Percentiles rank a stretch among this genome's conserved stretches.
phyloP scores from a whole-genome alignment of 2,888 invertebrate species.

The Phengaris arion region DNA sequence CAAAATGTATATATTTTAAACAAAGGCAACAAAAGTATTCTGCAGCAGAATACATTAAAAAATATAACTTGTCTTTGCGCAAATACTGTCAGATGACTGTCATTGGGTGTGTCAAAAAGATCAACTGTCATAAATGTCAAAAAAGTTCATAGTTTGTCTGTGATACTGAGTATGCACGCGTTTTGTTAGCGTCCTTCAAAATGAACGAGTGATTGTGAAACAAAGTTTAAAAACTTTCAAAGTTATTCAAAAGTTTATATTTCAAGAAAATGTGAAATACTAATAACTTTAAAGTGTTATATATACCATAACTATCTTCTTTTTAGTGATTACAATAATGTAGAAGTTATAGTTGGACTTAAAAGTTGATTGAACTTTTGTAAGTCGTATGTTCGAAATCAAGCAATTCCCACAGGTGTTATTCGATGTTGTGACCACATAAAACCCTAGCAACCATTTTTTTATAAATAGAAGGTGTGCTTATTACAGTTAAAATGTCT shows the following conservation, averaged over 20 bases:
- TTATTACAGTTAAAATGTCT: conserved; percentile 23
- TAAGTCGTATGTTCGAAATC: conserved; percentile 52
- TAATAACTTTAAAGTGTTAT: not conserved
- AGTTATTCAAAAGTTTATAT: conserved; percentile 50
- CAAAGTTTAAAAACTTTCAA: conserved; percentile 63
- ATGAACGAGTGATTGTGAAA: conserved; percentile 54
- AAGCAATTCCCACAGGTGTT: conserved; percentile 70
- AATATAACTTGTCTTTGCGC: not conserved
- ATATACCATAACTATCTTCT: not conserved
- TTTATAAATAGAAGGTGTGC: conserved; percentile 43
- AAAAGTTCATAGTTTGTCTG: conserved; percentile 34
- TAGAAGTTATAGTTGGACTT: conserved; percentile 42
- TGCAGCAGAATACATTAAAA: not conserved
- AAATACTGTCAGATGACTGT: not conserved
- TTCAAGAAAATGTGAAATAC: conserved; percentile 23
- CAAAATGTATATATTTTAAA: too few species aligned
- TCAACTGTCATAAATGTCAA: conserved; percentile 16
- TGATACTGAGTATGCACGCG: conserved; percentile 42
- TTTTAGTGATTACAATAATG: conserved; percentile 15
- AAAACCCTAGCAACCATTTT: conserved; percentile 69
- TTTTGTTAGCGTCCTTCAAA: conserved; percentile 56
- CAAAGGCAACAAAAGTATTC: too few species aligned
- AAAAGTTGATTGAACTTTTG: conserved; percentile 74
- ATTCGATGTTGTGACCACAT: conserved; percentile 65
- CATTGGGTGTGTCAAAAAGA: not conserved